These are phyloP conservation scores for Archips xylosteana DNA, from an alignment of 2,888 invertebrate species.

Conservation along the genomic window DNA sequence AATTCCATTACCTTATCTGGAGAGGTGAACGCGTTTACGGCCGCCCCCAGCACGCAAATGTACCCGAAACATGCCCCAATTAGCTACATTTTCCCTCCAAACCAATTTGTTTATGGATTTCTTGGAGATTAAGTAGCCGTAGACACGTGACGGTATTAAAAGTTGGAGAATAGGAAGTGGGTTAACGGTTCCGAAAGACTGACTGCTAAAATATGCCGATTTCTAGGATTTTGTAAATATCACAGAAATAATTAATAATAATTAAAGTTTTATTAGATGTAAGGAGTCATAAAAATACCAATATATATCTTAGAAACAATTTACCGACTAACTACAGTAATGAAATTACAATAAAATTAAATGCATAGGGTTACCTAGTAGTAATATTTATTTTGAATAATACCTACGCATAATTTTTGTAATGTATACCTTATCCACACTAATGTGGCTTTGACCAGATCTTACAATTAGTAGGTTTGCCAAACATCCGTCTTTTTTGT, in stretches of 20 bases:
- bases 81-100: slow-evolving; percentile 41
- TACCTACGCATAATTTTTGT: no score
- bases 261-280: not conserved
- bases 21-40: slow-evolving; percentile 53
- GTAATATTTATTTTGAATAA: no score
- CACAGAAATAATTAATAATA: no score
- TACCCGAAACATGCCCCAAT: slow-evolving; percentile 40
- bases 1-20: slow-evolving; percentile 62
- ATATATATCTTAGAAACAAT: not conserved
- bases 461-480: no score
- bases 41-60: slow-evolving; percentile 45
- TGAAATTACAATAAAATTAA: no score
- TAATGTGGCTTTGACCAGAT: no score
- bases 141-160: slow-evolving; percentile 3
- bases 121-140: slow-evolving; percentile 19
- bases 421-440: no score
- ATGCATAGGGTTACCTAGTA: no score
- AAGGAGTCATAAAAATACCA: not conserved
- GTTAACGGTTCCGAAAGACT: not conserved
- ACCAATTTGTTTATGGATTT: slow-evolving; percentile 40
- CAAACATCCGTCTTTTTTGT: no score
- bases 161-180: slow-evolving; percentile 1
- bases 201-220: not conserved
- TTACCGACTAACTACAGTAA: no score
- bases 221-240: no score